Base-by-base conservation (phyloP, 2,113 vertebrate species). In the Dascyllus trimaculatus region DNA sequence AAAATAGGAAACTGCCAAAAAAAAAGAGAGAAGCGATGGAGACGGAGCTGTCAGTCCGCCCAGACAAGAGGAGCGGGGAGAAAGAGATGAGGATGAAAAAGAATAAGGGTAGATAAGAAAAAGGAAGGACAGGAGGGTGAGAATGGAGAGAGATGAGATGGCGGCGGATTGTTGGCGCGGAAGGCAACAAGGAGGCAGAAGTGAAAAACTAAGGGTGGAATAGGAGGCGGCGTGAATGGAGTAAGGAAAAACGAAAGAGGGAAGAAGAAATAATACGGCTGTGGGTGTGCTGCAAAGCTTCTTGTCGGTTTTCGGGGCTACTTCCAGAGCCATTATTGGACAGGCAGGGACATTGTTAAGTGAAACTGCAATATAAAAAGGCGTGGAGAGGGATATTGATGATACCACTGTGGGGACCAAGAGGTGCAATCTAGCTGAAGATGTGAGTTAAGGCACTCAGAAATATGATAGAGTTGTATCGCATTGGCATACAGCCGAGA, bases 341-440 rank as follows among this genome's bases (percentile, higher is more conserved):
- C 78, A 63, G 60, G 13, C 60, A 67, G 40, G 85, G 60, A 62
- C 59, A 79, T 52, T 60, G 71, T 73, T 40, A 80, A 71, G 67
- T 32, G 71, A 85, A 59, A 64, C 40, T 76, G 75, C 57, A 58
- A 75, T 84, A 85, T 74, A 82, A 87, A 35, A 86, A 81, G 72
- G 46, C 67, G 65, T 2, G 51, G 63, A 61, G 71, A 65, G 69
- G 40, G 53, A 66, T 87, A 84, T 71, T 88, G 80, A 87, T 85
- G 74, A 83, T 18, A 70, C 62, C 61, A 17, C 51, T 46, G 49
- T 0, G 4, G 70, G 52, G 67, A 81, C 66, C 75, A 21, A 49
- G 62, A 59, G 79, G 61, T 58, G 64, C 53, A 59, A 61, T 66
- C 58, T 35, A 24, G 46, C 52, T 32, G 52, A 24, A 40, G 71